Base-by-base conservation (phyloP, 2,797 vertebrate genomes). In the Threskiornis aethiopicus region DNA sequence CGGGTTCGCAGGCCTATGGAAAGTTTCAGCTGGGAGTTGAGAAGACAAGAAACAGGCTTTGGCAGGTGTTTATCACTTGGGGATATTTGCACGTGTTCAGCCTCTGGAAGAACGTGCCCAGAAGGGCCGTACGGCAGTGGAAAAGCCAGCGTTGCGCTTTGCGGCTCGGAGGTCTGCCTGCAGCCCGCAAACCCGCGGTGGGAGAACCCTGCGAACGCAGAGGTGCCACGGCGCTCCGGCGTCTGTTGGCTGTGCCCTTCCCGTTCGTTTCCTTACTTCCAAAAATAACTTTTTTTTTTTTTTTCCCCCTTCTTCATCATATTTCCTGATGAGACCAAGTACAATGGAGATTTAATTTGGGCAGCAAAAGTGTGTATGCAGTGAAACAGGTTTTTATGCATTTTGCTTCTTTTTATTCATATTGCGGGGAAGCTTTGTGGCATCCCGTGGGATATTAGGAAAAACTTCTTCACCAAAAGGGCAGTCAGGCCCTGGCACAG, bases 101-200 rank as follows among this genome's bases (percentile, higher is more conserved):
- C 9, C 79, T 64, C 37, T 39, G 35, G 14, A 46, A 77, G 37
- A 54, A 49, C 2, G 5, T 31, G 58, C 31, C 29, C 64, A 6
- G n/a, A 49, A 42, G 54, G 87, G 37, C n/a, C 78, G 35, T 7
- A 8, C 42, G 46, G 81, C 44, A 29, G 59, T 9, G 6, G 59
- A 33, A 57, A 33, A 17, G 20, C 5, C 39, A 33, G 51, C 2
- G 22, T 28, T 49, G 73, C 52, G 46, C 47, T 33, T 19, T 18
- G 26, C 46, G 47, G 61, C 19, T 67, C 21, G 4, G 62, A 42
- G 24, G 7, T 3, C 15, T 51, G 47, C 29, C 47, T 46, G 16
- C 0, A 0, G 35, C n/a, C 71, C 70, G 0, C 35, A 29, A 58
- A 57, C 1, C 6, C 35, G 37, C 1, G 4, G 21, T 71, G 42